Evolutionary conservation across 2,888 invertebrate genomes (phyloP).

Genomic region (Dasypogon diadema): DNA sequence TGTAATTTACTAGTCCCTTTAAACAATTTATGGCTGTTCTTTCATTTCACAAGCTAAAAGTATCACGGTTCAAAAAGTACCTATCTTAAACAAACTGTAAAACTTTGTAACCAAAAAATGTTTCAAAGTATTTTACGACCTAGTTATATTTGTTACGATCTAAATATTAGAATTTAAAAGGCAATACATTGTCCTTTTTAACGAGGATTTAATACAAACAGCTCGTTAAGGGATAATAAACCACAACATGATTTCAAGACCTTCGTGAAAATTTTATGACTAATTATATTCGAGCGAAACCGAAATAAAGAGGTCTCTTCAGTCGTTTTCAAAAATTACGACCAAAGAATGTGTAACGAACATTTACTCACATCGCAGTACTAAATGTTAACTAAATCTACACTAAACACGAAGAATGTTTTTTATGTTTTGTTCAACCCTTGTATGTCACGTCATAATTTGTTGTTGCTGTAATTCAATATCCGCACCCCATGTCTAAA

Average conservation of each 20-base stretch:
- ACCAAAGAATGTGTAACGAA: neutral
- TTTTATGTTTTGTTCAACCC: neutral
- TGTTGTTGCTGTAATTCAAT: slow-evolving; percentile 31
- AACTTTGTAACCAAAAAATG: slow-evolving; percentile 28
- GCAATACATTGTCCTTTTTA: neutral
- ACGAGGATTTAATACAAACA: slow-evolving; percentile 20
- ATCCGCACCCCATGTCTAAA: neutral
- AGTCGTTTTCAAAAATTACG: slow-evolving; percentile 24
- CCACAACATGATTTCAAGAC: neutral
- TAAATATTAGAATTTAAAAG: neutral
- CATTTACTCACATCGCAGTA: neutral
- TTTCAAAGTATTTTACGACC: slow-evolving; percentile 10
- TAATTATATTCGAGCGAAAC: slow-evolving; percentile 37
- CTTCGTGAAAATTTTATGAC: slow-evolving; percentile 17
- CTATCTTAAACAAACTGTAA: neutral
- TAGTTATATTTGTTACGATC: neutral
- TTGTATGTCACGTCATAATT: slow-evolving; percentile 26
- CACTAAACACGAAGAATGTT: too few species aligned
- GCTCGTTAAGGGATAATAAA: slow-evolving; percentile 26
- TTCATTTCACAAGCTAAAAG: too few species aligned
- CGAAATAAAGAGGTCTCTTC: slow-evolving; percentile 33
- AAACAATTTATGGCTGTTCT: too few species aligned
- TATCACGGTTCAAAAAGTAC: too few species aligned
- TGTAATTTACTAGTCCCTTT: too few species aligned
- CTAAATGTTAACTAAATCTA: too few species aligned